Base-by-base conservation (phyloP, 2,113 vertebrate genomes). In the Athene noctua region DNA sequence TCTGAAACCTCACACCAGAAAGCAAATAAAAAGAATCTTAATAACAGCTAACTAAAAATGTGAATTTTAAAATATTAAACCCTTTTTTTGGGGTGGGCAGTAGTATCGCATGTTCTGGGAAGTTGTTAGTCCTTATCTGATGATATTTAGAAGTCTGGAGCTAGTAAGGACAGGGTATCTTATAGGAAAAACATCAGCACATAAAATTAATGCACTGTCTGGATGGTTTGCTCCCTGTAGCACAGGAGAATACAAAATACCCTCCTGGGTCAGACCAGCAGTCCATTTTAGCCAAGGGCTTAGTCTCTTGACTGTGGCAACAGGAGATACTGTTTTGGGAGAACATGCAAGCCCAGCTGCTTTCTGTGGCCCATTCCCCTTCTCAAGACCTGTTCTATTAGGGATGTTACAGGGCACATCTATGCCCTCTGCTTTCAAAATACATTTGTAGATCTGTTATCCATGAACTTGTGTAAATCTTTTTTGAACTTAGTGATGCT, bases 171-270 rank as follows among this genome's bases (percentile, higher is more conserved):
- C 66, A 85, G 10, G 29, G 18, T 7, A 7, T 10, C 32, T 68
- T 42, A 49, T 1, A 49, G 55, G n/a, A 63, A 79, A 61, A 38
- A 62, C 15, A 13, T 17, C n/a, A 46, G 40, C 15, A 57, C 0
- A 2, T 36, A 34, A 67, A 78, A 26, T 47, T 81, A 34, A 20
- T 18, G 27, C 44, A 11, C 26, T 19, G 29, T 10, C 34, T 36
- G 34, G 46, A 22, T 55, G 20, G 68, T 59, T 58, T 68, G 34
- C 4, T 32, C 18, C 59, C 23, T 25, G n/a, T 32, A 51, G 46
- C 25, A 42, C 29, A 32, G 15, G 20, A 51, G 15, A 2, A 4
- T 6, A 66, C 0, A 0, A 67, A 77, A 81, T 46, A 52, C 20
- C 26, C 57, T 49, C 30, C 44, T 42, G 22, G n/a, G 51, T 80